A percentile compares a stretch with the other conserved stretches of the same genome.
Evolutionary conservation across 2,888 invertebrate species (phyloP).

Genomic region (Priocnemis perturbator): DNA sequence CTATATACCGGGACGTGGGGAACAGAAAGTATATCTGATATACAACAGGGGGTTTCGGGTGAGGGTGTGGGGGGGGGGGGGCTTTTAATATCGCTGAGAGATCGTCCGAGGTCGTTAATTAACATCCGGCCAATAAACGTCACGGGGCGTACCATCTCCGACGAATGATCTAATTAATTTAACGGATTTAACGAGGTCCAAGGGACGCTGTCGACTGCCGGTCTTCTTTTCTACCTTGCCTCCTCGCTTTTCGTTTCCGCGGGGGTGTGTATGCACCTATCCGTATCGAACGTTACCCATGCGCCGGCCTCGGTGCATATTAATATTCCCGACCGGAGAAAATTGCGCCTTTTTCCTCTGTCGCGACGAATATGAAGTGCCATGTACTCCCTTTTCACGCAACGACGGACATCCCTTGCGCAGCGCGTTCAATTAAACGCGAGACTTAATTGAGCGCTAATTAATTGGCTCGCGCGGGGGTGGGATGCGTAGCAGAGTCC

Average conservation of each 20-base stretch:
- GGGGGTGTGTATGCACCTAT: too few relatives aligned
- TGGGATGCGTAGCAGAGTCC: too few relatives aligned
- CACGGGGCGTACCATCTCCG: too few relatives aligned
- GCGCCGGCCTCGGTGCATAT: too few relatives aligned
- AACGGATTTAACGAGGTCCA: not conserved
- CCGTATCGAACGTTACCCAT: too few relatives aligned
- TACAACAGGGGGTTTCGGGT: not conserved
- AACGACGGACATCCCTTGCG: too few relatives aligned
- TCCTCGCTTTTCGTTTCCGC: too few relatives aligned
- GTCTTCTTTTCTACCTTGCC: too few relatives aligned
- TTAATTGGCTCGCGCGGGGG: not conserved
- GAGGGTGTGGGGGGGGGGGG: not conserved
- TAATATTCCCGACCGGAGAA: too few relatives aligned
- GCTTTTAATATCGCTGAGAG: not conserved
- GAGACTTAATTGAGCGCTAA: not conserved
- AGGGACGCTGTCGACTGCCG: not conserved
- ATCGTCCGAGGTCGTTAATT: not conserved
- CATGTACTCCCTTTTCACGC: not conserved
- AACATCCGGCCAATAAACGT: not conserved
- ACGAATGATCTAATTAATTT: too few relatives aligned
- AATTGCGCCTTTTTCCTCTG: not conserved
- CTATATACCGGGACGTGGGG: conserved; percentile 4
- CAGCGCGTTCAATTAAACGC: not conserved
- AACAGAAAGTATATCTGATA: not conserved
- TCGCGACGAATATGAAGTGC: conserved; percentile 12